Evolutionary conservation across 2,113 vertebrate genomes (phyloP), one percentile per base, ranked within the genome.

Genomic region (Onychostoma macrolepis): DNA sequence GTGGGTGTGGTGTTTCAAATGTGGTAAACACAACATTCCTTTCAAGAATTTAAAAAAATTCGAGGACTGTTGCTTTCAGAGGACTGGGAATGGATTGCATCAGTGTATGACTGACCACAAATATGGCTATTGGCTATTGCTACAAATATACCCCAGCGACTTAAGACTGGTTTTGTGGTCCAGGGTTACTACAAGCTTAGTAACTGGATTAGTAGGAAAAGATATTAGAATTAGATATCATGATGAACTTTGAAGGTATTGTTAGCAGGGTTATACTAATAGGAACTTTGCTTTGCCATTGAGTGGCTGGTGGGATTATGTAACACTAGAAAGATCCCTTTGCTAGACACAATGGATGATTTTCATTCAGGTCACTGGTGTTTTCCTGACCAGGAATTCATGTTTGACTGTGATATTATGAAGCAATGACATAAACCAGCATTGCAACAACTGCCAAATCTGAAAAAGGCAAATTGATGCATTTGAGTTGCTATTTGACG

Each of bases 21-120:
- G 41, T 1, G 63, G 33, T 71, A 45, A 82, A 33, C 75, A 50
- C 15, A n/a, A n/a, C n/a, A 69, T 48, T 83, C 43, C 43, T 33
- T 33, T 69, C 26, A 12, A 63, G 33, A 80, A 1, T 61, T n/a
- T 83, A 45, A 50, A 17, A 21, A 38, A 30, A 65, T 48, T 2
- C n/a, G 4, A 30, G 30, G 11, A 74, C 69, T 58, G 30, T 53
- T 72, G 9, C 67, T 84, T 84, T 74, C 48, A 83, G 41, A 83
- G 8, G 63, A 67, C 30, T 15, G 17, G 6, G 33, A 53, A 74
- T 5, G 7, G 21, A 72, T 74, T 36, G 30, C 82, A 84, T 74
- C 45, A 58, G 69, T 58, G n/a, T n/a, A n/a, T n/a, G n/a, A n/a
- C n/a, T n/a, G 13, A 50, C 48, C 48, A 50, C 15, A 33, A n/a